These are phyloP conservation scores for Cheirogaleus medius DNA, from an alignment of 2,113 vertebrate species.

Conservation along the genomic window DNA sequence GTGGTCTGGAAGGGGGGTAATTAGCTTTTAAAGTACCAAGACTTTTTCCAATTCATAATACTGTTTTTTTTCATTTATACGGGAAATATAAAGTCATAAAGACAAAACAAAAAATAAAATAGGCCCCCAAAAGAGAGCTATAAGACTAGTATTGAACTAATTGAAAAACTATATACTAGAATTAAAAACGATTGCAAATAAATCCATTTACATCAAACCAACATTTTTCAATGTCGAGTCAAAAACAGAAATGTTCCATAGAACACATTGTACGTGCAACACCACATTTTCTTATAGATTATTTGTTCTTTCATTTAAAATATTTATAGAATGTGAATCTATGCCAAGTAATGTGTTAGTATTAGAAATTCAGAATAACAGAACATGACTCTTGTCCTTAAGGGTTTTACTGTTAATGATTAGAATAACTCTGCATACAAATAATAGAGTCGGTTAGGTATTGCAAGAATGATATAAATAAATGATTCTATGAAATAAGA, in stretches of 20 bases:
- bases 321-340: neutral
- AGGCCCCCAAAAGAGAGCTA: neutral
- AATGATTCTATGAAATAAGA: neutral
- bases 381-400: neutral
- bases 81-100: neutral
- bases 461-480: neutral
- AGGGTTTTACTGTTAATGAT: neutral
- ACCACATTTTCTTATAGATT: neutral
- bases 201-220: neutral
- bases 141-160: neutral
- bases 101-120: neutral
- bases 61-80: neutral
- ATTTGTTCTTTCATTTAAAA: neutral
- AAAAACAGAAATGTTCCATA: neutral
- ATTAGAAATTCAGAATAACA: neutral
- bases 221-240: neutral
- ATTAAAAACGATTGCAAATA: neutral
- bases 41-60: neutral
- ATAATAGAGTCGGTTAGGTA: neutral
- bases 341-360: neutral
- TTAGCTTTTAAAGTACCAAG: conserved; percentile 18
- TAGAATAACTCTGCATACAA: neutral
- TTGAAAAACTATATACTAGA: neutral
- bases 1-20: neutral
- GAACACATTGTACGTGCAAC: fast-evolving